phyloP scores from a whole-genome alignment of 2,888 invertebrate genomes.

The Ceriagrion tenellum region DNA sequence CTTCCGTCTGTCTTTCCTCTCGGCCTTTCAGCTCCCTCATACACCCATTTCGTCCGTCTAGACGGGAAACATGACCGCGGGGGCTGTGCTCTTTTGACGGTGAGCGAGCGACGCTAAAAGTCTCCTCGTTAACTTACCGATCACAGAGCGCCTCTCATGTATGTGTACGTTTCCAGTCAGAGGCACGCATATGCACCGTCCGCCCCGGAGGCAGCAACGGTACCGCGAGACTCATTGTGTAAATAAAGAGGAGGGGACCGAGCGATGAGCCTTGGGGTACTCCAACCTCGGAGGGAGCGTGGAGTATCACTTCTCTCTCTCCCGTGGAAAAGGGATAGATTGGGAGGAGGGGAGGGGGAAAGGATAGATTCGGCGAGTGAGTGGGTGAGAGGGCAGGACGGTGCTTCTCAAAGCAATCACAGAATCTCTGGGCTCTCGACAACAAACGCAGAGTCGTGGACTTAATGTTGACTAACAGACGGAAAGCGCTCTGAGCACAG shows the following conservation, averaged over 20 bases:
- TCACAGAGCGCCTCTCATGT: neutral
- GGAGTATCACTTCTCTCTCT: neutral
- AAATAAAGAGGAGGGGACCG: neutral
- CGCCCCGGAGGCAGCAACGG: neutral
- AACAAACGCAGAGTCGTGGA: neutral
- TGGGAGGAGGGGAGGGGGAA: neutral
- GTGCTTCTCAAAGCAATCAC: neutral
- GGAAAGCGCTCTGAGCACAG: neutral
- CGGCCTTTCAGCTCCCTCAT: neutral
- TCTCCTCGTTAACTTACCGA: neutral
- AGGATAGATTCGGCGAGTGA: neutral
- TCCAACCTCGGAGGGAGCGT: neutral
- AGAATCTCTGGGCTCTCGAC: neutral
- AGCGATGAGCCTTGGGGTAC: neutral
- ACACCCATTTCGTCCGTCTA: neutral
- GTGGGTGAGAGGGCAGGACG: neutral
- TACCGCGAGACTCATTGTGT: neutral
- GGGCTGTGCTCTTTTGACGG: neutral
- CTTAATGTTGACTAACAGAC: neutral
- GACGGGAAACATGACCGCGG: neutral
- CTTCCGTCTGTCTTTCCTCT: neutral
- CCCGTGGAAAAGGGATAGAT: neutral
- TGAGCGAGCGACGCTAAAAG: neutral
- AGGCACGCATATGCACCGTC: neutral
- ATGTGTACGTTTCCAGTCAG: neutral